Evolutionary conservation across 1,140 invertebrate genomes (phyloP).

Genomic region (Magallana ariakensis): DNA sequence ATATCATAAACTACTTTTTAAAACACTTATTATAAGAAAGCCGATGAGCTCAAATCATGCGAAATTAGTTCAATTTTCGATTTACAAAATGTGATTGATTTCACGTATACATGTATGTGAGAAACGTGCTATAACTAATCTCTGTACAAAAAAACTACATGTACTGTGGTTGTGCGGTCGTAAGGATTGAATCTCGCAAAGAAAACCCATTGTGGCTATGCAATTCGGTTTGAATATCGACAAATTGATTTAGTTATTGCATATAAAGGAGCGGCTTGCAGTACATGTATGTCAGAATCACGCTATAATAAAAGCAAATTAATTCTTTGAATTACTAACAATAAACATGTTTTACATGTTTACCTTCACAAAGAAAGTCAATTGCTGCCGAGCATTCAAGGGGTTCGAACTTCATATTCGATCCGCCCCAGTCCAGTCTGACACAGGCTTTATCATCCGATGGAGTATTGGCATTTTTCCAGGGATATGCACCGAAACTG

Average conservation of each 20-base stretch:
- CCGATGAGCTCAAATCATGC: no score
- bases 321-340: neutral
- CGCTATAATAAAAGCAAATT: neutral
- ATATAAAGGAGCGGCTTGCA: neutral
- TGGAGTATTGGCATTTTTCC: neutral
- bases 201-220: no score
- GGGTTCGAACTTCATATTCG: neutral
- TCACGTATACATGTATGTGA: no score
- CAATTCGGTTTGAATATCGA: neutral
- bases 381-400: neutral
- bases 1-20: no score
- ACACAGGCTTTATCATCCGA: neutral
- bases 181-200: no score
- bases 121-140: no score
- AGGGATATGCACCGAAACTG: neutral
- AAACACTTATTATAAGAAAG: no score
- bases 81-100: no score
- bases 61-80: no score
- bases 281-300: neutral
- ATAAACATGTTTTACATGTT: neutral
- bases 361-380: neutral
- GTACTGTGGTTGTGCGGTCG: no score
- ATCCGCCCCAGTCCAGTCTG: neutral
- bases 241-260: neutral
- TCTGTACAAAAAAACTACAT: no score